These are phyloP conservation scores for Cariama cristata DNA, from an alignment of 2,113 vertebrate species.

Conservation along the genomic window DNA sequence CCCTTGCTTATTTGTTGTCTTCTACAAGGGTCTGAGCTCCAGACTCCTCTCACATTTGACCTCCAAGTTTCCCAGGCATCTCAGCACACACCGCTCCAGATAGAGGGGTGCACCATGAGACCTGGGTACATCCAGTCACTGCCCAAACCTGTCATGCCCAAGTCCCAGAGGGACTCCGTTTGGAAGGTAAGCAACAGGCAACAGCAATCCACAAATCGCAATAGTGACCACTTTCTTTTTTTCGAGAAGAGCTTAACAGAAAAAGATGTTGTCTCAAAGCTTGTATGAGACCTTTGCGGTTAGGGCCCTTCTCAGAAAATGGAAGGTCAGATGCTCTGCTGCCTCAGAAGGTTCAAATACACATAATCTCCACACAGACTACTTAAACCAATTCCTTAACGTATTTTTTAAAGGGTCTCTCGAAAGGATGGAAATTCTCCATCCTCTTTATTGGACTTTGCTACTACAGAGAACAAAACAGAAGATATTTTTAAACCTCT, in stretches of 20 bases:
- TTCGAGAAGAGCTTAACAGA: background rate
- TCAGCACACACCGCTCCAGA: background rate
- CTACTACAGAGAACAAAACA: background rate
- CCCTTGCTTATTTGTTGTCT: background rate
- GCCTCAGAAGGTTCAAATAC: background rate
- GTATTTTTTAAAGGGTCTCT: background rate
- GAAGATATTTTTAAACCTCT: background rate
- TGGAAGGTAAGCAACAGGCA: background rate
- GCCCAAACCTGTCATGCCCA: background rate
- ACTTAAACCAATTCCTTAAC: background rate
- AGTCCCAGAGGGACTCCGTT: background rate
- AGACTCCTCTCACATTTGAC: background rate
- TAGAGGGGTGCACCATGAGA: background rate
- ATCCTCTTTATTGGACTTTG: background rate
- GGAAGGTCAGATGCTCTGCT: background rate
- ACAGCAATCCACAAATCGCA: background rate
- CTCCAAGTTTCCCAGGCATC: background rate
- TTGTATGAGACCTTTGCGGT: background rate
- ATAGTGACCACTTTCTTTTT: background rate
- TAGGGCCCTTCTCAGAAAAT: background rate
- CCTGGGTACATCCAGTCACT: background rate
- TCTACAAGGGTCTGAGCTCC: background rate
- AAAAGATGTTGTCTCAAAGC: background rate
- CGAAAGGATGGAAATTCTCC: background rate
- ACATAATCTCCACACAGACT: background rate